Evolutionary conservation across 1,140 invertebrate genomes (phyloP).

Genomic region (Scaptodrosophila lebanonensis): DNA sequence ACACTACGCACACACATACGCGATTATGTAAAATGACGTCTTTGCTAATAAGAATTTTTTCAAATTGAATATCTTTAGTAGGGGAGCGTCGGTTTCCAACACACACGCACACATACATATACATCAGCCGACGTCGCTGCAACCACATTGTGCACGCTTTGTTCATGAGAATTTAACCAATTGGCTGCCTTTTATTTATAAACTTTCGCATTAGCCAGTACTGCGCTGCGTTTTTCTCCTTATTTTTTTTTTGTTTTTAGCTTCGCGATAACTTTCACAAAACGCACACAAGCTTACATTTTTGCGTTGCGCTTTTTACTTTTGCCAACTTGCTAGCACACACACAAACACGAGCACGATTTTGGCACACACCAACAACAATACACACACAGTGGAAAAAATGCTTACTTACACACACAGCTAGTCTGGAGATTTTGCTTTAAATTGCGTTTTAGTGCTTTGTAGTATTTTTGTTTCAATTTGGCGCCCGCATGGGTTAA

Average conservation of each 20-base stretch:
- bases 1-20: no score
- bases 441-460: conserved; percentile 45
- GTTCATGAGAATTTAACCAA: not conserved
- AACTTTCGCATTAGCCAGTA: conserved; percentile 11
- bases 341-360: conserved; percentile 15
- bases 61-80: no score
- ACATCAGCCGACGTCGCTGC: not conserved
- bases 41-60: no score
- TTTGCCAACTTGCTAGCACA: conserved; percentile 37
- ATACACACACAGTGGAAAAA: conserved; percentile 10
- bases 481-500: conserved; percentile 48
- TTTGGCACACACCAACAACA: conserved; percentile 31
- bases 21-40: no score
- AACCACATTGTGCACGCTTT: conserved; percentile 9
- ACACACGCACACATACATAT: not conserved
- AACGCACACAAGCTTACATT: conserved; percentile 38
- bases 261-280: conserved; percentile 46
- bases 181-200: conserved; percentile 13
- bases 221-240: not conserved
- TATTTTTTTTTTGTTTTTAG: conserved; percentile 18
- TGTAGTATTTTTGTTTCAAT: conserved; percentile 20
- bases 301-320: conserved; percentile 11
- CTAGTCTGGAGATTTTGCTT: conserved; percentile 15
- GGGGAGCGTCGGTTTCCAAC: no score
- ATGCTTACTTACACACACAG: conserved; percentile 47